These are phyloP conservation scores for Petrocephalus sullivani DNA, from an alignment of 2,797 vertebrate genomes.

Conservation along the genomic window DNA sequence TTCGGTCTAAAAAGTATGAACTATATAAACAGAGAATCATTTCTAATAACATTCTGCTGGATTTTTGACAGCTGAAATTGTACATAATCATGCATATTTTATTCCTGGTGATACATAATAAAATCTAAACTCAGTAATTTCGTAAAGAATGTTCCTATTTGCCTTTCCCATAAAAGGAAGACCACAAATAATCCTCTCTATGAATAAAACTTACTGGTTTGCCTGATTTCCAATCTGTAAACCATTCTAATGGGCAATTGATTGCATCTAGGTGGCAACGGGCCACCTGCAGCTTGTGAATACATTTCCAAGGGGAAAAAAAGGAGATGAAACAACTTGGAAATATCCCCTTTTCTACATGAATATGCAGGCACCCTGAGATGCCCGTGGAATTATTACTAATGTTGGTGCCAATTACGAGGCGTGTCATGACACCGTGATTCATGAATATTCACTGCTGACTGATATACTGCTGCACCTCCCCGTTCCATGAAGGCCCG, in stretches of 20 bases:
- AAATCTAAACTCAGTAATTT: not conserved
- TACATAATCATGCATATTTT: not conserved
- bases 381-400: constrained; percentile 74
- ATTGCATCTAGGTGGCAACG: constrained; percentile 56
- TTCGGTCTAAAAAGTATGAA: not conserved
- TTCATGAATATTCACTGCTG: constrained; percentile 75
- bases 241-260: constrained; percentile 65
- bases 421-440: constrained; percentile 76
- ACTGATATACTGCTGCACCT: constrained; percentile 60
- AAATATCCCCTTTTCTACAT: constrained; percentile 68
- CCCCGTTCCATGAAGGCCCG: constrained; percentile 57
- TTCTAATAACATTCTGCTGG: not conserved
- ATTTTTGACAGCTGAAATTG: not conserved
- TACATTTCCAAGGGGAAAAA: constrained; percentile 58
- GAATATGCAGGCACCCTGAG: constrained; percentile 71
- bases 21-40: not conserved
- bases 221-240: constrained; percentile 59
- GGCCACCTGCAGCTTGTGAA: constrained; percentile 73
- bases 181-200: constrained; percentile 49
- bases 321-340: constrained; percentile 43
- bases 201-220: constrained; percentile 61
- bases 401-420: constrained; percentile 82
- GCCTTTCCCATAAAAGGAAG: not conserved
- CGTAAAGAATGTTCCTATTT: not conserved
- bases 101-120: not conserved